Conservation (phyloP, 2,113 vertebrate species). For the Aegithalos caudatus region DNA sequence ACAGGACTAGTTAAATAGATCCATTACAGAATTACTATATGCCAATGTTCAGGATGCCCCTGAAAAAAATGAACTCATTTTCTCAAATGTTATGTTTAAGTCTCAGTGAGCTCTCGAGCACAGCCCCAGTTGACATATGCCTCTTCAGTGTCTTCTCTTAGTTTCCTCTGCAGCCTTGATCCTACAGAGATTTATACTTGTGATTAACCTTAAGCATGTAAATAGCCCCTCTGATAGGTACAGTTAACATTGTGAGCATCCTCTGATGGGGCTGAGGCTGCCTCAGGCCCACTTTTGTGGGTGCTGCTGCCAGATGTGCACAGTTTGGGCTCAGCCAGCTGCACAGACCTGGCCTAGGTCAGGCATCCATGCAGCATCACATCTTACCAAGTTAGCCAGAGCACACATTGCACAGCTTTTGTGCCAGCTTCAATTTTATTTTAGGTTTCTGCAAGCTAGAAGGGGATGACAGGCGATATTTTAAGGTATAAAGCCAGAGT, state of each 20-base stretch:
- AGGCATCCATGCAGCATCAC: background rate
- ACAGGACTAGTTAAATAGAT: constrained; percentile 19
- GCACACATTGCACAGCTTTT: background rate
- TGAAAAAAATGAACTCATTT: constrained; percentile 43
- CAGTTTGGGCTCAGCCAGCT: background rate
- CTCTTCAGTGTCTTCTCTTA: background rate
- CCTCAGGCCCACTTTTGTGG: background rate
- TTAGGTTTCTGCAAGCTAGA: background rate
- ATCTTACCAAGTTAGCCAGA: background rate
- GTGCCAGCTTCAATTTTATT: constrained; percentile 37
- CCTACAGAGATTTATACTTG: background rate
- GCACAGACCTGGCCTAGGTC: background rate
- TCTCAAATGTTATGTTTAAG: constrained; percentile 37
- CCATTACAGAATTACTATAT: constrained; percentile 1
- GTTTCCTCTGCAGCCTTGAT: constrained; percentile 15
- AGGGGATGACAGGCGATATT: constrained; percentile 21
- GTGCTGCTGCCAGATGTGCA: background rate
- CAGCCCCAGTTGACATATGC: background rate
- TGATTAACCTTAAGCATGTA: constrained; percentile 10
- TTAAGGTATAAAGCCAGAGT: constrained; percentile 51
- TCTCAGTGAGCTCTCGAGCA: background rate
- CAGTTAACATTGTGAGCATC: background rate
- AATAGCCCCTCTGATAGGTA: background rate
- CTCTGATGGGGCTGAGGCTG: background rate
- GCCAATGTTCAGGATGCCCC: background rate